Conservation (phyloP, 1,140 invertebrate species). For the Phthorimaea operculella region DNA sequence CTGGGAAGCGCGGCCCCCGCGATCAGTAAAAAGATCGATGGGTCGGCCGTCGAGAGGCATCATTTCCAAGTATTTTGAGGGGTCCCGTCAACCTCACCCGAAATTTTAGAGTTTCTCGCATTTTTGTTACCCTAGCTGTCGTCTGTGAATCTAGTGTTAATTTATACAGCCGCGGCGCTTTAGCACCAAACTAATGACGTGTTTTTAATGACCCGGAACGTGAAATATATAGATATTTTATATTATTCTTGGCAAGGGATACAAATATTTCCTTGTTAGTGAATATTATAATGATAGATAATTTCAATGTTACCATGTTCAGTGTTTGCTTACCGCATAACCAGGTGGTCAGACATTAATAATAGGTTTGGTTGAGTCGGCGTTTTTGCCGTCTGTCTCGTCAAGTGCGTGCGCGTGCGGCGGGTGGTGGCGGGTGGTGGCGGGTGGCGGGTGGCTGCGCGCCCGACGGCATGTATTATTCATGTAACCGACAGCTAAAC, state of each 20-base stretch:
- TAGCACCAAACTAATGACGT: conserved; percentile 17
- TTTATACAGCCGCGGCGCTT: conserved; percentile 29
- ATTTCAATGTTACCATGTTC: too few species aligned
- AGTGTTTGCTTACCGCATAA: not conserved
- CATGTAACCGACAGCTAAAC: not conserved
- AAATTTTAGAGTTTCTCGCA: conserved; percentile 19
- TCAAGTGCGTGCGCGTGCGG: conserved; percentile 3
- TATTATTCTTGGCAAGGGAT: not conserved
- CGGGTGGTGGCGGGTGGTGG: not conserved
- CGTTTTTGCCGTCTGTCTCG: conserved; percentile 13
- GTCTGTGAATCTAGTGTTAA: conserved; percentile 46
- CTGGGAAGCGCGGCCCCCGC: conserved; percentile 21
- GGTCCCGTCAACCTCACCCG: conserved; percentile 28
- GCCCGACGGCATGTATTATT: conserved; percentile 7
- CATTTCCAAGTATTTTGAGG: conserved; percentile 40
- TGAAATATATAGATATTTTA: not conserved
- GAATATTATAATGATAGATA: not conserved
- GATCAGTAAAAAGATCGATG: conserved; percentile 29
- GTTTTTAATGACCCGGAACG: conserved; percentile 6
- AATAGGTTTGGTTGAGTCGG: conserved; percentile 12
- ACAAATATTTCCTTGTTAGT: not conserved
- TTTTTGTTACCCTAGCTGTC: conserved; percentile 25
- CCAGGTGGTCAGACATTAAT: conserved; percentile 8
- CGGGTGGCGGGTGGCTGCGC: not conserved
- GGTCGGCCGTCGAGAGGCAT: conserved; percentile 12